A percentile compares a stretch with the other conserved stretches of the same genome.
These are phyloP conservation scores for Catocala sponsa DNA, from an alignment of 2,888 invertebrate genomes.

Conservation along the genomic window DNA sequence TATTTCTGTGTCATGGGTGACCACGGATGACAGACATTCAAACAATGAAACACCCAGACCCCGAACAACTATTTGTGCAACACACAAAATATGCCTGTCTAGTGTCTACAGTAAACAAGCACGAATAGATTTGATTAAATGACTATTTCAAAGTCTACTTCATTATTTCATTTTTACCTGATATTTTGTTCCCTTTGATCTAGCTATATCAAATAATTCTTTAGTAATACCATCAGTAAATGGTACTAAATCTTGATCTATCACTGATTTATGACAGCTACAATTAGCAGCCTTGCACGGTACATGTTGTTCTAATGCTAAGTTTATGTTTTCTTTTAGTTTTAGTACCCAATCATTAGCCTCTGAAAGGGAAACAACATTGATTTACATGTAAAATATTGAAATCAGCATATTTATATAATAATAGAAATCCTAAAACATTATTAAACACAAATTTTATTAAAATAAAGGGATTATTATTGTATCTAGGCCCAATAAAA, in stretches of 20 bases:
- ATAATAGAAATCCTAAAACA: too few species aligned
- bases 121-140: too few species aligned
- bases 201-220: conserved; percentile 89
- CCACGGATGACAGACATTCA: too few species aligned
- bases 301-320: conserved; percentile 82
- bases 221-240: conserved; percentile 92
- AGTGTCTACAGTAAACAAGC: too few species aligned
- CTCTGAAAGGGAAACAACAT: conserved; percentile 64
- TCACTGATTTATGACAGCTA: conserved; percentile 89
- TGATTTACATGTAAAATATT: background rate
- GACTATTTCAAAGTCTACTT: background rate
- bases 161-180: conserved; percentile 63
- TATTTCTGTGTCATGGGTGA: too few species aligned
- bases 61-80: too few species aligned
- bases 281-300: conserved; percentile 89
- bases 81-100: too few species aligned
- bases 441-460: too few species aligned
- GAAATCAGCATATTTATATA: too few species aligned
- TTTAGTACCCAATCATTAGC: conserved; percentile 77
- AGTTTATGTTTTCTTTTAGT: conserved; percentile 78
- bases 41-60: too few species aligned
- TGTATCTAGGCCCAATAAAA: too few species aligned
- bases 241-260: conserved; percentile 90
- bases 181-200: conserved; percentile 77
- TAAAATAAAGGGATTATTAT: too few species aligned